Base-by-base conservation (phyloP, 2,113 vertebrate genomes). In the Chrysemys picta region DNA sequence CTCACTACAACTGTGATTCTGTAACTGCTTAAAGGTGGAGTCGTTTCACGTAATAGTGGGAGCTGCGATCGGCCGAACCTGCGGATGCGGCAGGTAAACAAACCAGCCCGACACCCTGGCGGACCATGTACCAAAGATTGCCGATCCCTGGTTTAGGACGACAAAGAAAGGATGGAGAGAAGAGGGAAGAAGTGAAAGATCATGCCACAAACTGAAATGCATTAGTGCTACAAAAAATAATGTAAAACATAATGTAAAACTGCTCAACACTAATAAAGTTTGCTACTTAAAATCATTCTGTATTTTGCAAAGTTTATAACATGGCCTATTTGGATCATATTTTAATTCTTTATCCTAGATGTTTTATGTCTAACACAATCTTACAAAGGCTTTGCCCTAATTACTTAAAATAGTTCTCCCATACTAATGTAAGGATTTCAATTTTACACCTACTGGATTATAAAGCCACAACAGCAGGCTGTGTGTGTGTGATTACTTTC, bases 391-490 rank as follows among this genome's bases (percentile, higher is more conserved):
- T 88, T 96, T 97, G 83, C 62, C 79, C 87, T 97, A 97, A 98
- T 97, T 96, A 89, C 90, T 22, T 93, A 93, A 97, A 97, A 95
- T 95, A 97, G 80, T 93, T 97, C 85, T 88, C 10, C 72, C 8
- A 90, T 62, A 90, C 80, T 94, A 96, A 91, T 69, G 49, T 49
- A 92, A 86, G 29, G 89, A 97, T 97, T 97, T 96, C 42, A 94
- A 93, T 97, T 97, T 97, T 89, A 97, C 83, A 97, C 69, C 91
- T 95, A 84, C 65, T 94, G 95, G 80, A 96, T 97, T 98, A 97
- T 93, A 97, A 97, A 97, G 59, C 45, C 52, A 93, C 42, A 89
- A 89, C 35, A 8, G 3, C 79, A 75, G 11, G 62, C 85, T 97
- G 87, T 85, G 2, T 88, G 29, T 85, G 42, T 87, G 27, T 91